A percentile compares a stretch with the other conserved stretches of the same genome.
Evolutionary conservation across 2,113 vertebrate species (phyloP).

Genomic region (Menidia beryllina): DNA sequence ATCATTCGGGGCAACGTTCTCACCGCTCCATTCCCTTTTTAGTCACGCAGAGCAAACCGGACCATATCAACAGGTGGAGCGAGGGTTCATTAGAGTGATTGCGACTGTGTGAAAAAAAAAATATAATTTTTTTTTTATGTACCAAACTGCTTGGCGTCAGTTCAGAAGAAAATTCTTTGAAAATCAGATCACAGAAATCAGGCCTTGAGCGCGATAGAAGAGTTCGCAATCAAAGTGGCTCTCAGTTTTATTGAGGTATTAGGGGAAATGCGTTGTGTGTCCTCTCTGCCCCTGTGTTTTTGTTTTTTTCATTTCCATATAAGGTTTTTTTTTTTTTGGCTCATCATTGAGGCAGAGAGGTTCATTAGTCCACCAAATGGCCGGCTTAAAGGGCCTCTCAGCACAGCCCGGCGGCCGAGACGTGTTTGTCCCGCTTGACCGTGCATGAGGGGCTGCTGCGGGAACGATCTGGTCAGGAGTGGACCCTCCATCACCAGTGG

Average conservation of each 20-base stretch:
- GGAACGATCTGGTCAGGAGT: conserved; percentile 40
- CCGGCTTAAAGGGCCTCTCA: conserved; percentile 48
- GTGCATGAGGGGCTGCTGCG: conserved; percentile 69
- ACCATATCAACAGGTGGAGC: conserved; percentile 17
- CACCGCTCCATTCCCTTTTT: not conserved
- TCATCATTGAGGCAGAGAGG: conserved; percentile 48
- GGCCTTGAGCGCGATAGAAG: conserved; percentile 55
- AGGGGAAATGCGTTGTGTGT: conserved; percentile 72
- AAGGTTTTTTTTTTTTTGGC: conserved; percentile 51
- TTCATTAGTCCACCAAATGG: conserved; percentile 70
- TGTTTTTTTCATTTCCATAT: conserved; percentile 72
- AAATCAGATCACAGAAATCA: conserved; percentile 56
- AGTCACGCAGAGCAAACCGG: conserved; percentile 2
- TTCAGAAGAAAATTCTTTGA: conserved; percentile 51
- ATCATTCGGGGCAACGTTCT: conserved; percentile 36
- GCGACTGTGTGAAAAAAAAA: conserved; percentile 21
- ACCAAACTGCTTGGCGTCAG: conserved; percentile 20
- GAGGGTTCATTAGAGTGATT: conserved; percentile 6
- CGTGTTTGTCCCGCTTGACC: conserved; percentile 71
- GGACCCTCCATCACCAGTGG: conserved; percentile 28
- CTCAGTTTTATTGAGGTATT: conserved; percentile 70
- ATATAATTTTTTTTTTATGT: conserved; percentile 8
- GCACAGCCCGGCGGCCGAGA: conserved; percentile 47
- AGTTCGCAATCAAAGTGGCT: conserved; percentile 65
- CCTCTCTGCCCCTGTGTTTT: conserved; percentile 54